Conservation (phyloP, 2,888 invertebrate genomes). For the Drosophila picticornis region DNA sequence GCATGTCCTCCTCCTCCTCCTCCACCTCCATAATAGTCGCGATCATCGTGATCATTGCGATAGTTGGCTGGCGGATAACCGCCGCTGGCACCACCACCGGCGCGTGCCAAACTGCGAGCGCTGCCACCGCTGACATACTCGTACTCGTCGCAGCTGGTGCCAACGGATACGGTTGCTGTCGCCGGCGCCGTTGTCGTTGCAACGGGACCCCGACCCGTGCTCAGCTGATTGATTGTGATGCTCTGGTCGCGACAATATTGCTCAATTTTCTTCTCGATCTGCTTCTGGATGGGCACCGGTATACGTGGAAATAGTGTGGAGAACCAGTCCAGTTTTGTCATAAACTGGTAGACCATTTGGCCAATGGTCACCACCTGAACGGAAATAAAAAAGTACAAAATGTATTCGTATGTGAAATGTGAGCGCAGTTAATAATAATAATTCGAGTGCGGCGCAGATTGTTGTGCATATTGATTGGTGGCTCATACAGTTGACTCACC, state of each 20-base stretch:
- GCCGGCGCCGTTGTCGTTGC: slow-evolving; percentile 22
- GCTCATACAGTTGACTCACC: slow-evolving; percentile 84
- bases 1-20: slow-evolving; percentile 54
- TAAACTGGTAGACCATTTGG: slow-evolving; percentile 95
- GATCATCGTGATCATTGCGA: slow-evolving; percentile 83
- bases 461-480: slow-evolving; percentile 44
- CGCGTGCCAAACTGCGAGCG: slow-evolving; percentile 28
- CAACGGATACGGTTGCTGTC: slow-evolving; percentile 17
- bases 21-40: slow-evolving; percentile 59
- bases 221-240: slow-evolving; percentile 80
- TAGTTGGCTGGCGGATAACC: slow-evolving; percentile 62
- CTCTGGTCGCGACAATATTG: slow-evolving; percentile 87
- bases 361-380: slow-evolving; percentile 92
- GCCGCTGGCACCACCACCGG: slow-evolving; percentile 74
- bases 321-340: slow-evolving; percentile 99
- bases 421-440: not conserved
- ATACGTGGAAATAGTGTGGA: slow-evolving; percentile 99
- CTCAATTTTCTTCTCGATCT: slow-evolving; percentile 92
- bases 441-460: not conserved
- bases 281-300: slow-evolving; percentile 98
- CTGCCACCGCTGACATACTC: slow-evolving; percentile 64
- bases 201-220: slow-evolving; percentile 63
- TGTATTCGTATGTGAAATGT: not conserved
- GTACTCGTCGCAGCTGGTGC: slow-evolving; percentile 53
- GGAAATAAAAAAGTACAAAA: not conserved